These are phyloP conservation scores for Dolichotis patagonum DNA, from an alignment of 2,113 vertebrate species.

Conservation along the genomic window DNA sequence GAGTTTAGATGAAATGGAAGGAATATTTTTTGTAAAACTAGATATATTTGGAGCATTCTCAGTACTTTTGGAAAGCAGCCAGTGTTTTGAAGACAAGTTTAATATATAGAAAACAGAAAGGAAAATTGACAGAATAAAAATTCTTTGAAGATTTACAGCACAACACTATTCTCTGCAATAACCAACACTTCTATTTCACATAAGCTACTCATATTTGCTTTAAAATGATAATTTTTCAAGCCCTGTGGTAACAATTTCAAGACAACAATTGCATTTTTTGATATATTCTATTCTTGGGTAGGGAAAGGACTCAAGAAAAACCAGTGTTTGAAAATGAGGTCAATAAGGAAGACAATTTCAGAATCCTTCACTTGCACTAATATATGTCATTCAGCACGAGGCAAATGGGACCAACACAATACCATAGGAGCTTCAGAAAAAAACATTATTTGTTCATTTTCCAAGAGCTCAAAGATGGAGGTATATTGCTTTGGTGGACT, in stretches of 20 bases:
- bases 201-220: conserved; percentile 57
- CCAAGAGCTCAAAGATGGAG: conserved; percentile 9
- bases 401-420: conserved; percentile 21
- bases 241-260: conserved; percentile 68
- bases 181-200: conserved; percentile 56
- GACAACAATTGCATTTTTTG: conserved; percentile 73
- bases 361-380: conserved; percentile 33
- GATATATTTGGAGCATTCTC: not conserved
- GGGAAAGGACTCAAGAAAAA: conserved; percentile 51
- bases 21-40: not conserved
- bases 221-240: conserved; percentile 77
- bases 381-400: not conserved
- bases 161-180: conserved; percentile 29
- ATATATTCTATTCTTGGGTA: conserved; percentile 63
- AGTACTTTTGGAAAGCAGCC: not conserved
- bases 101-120: conserved; percentile 17
- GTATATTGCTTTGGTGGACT: conserved; percentile 32
- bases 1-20: not conserved
- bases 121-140: conserved; percentile 36
- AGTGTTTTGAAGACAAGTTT: not conserved
- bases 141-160: conserved; percentile 56
- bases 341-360: conserved; percentile 75
- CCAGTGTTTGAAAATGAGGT: conserved; percentile 73
- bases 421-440: not conserved
- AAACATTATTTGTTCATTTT: conserved; percentile 59